Evolutionary conservation across 2,888 invertebrate species (phyloP), one percentile per base, ranked within the genome.

Genomic region (Ommatoiulus sabulosus): DNA sequence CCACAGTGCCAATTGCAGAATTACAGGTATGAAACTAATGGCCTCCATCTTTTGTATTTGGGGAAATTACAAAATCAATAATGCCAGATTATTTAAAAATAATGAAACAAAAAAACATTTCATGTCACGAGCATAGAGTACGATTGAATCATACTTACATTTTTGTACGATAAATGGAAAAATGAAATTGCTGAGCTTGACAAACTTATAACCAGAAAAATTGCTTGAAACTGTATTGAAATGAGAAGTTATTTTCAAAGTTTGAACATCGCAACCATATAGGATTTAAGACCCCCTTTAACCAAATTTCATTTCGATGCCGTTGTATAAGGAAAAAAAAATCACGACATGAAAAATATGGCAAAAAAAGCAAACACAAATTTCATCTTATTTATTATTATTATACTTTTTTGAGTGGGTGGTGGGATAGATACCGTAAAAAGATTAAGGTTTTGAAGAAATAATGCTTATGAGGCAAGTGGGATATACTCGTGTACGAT

Each of bases 401-500:
- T 52, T 52, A 52, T 52, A 52, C 4, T 35, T 12, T 17, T 12
- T 52, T 12, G 52, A 52, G 52, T 17, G 52, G 52, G 52, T 52
- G 52, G 52, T 52, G 52, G 52, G 52, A 52, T 52, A 17, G 52
- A 52, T 52, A 52, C 15, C 72, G 72, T 72, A 72, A 0, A 72
- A 24, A 72, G 72, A 72, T 72, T 72, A 72, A 35, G 72, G 72
- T 24, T 72, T 72, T 72, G 20, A 24, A 72, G 72, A 72, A 72
- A 72, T 72, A 24, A 72, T 20, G 72, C 72, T 72, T 72, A 72
- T 72, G 72, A 72, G 72, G 72, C 72, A 72, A 72, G 24, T 72
- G 72, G 72, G 72, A 72, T 72, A 72, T 24, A 10, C 72, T 24
- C 72, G 72, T 72, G 72, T 72, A 72, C 72, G 72, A 24, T 72